Conservation (phyloP, 2,113 vertebrate genomes). For the Ranitomeya imitator region DNA sequence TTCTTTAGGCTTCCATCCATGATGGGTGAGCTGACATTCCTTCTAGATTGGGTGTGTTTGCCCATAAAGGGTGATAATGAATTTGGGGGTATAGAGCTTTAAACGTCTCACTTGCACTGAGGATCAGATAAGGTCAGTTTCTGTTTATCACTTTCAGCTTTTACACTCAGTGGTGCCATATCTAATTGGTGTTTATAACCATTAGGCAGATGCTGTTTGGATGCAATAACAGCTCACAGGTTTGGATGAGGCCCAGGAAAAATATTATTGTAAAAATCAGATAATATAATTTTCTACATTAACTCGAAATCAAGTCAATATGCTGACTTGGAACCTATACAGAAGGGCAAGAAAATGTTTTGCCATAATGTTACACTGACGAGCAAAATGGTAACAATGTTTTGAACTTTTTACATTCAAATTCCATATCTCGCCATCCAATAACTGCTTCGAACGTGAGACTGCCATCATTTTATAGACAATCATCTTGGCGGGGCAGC, state of each 20-base stretch:
- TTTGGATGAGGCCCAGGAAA: conserved; percentile 52
- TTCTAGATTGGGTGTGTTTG: conserved; percentile 16
- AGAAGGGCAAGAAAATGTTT: neutral
- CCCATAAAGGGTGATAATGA: conserved; percentile 43
- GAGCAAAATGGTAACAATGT: no score
- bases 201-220: conserved; percentile 57
- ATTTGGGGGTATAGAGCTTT: conserved; percentile 40
- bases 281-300: conserved; percentile 43
- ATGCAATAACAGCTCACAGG: conserved; percentile 52
- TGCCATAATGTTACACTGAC: neutral
- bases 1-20: conserved; percentile 3
- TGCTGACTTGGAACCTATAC: neutral
- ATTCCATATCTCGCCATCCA: no score
- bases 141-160: conserved; percentile 55
- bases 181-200: conserved; percentile 43
- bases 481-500: no score
- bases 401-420: no score
- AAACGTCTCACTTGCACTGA: conserved; percentile 23
- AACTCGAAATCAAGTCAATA: conserved; percentile 29
- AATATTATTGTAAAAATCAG: conserved; percentile 45
- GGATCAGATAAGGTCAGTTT: conserved; percentile 53
- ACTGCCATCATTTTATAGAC: no score
- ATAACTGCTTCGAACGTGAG: no score
- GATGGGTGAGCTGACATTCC: conserved; percentile 17
- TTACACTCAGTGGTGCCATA: conserved; percentile 44